Conservation (phyloP, 2,113 vertebrate genomes). For the Motacilla tschutschensis region DNA sequence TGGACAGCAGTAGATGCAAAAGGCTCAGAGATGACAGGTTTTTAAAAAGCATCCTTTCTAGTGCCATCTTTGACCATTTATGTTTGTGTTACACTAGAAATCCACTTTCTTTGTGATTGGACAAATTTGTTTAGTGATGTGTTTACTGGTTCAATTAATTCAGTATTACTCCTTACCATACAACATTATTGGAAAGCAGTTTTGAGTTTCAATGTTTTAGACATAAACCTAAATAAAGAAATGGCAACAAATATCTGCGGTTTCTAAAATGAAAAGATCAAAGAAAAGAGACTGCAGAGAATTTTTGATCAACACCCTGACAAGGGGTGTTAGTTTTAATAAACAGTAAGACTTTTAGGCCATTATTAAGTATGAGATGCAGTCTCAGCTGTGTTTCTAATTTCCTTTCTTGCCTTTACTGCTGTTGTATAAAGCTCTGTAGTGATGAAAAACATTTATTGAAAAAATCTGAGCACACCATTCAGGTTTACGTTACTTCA, state of each 20-base stretch:
- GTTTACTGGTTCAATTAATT: neutral
- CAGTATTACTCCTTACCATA: neutral
- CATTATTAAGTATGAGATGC: conserved; percentile 73
- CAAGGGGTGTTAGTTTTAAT: conserved; percentile 77
- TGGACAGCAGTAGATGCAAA: neutral
- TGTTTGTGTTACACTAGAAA: neutral
- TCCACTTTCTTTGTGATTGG: neutral
- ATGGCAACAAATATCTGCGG: conserved; percentile 43
- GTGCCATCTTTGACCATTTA: neutral
- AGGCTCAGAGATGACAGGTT: neutral
- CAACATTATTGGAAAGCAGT: neutral
- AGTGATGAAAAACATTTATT: conserved; percentile 72
- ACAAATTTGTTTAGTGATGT: neutral
- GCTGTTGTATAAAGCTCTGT: conserved; percentile 72
- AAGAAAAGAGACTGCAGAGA: conserved; percentile 60
- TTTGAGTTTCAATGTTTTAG: conserved; percentile 29
- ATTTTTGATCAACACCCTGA: conserved; percentile 68
- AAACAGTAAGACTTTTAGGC: conserved; percentile 72
- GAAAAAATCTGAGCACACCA: conserved; percentile 67
- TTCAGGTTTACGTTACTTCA: conserved; percentile 65
- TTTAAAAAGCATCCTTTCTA: conserved; percentile 12
- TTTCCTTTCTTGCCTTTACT: conserved; percentile 77
- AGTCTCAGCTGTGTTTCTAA: conserved; percentile 70
- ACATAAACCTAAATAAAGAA: conserved; percentile 57
- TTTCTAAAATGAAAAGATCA: conserved; percentile 61